Conservation (phyloP, 2,113 vertebrate species). For the Pterophyllum scalare region DNA sequence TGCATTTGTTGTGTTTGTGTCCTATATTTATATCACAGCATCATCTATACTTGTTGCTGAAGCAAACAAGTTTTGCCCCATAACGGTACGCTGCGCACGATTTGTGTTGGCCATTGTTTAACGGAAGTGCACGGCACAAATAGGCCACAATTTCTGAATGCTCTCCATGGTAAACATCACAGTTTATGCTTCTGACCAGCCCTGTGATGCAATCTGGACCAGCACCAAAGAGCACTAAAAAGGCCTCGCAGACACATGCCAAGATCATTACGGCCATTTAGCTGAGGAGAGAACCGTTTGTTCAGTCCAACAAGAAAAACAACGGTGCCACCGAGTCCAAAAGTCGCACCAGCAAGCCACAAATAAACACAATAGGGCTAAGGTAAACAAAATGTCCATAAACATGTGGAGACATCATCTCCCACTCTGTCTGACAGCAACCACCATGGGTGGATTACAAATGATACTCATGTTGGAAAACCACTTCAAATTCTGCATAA, state of each 20-base stretch:
- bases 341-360: slow-evolving; percentile 63
- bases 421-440: slow-evolving; percentile 49
- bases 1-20: background rate
- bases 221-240: slow-evolving; percentile 76
- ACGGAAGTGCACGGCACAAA: slow-evolving; percentile 22
- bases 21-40: background rate
- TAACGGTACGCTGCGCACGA: background rate
- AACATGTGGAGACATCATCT: slow-evolving; percentile 59
- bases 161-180: slow-evolving; percentile 70
- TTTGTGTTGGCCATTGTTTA: slow-evolving; percentile 16
- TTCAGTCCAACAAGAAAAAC: slow-evolving; percentile 74
- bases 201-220: slow-evolving; percentile 82
- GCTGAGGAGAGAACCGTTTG: slow-evolving; percentile 76
- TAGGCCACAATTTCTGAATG: slow-evolving; percentile 52
- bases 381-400: slow-evolving; percentile 56
- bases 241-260: slow-evolving; percentile 72
- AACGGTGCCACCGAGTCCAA: slow-evolving; percentile 67
- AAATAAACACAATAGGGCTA: slow-evolving; percentile 62
- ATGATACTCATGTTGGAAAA: slow-evolving; percentile 33
- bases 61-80: background rate
- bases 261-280: slow-evolving; percentile 76
- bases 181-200: slow-evolving; percentile 65
- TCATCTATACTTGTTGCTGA: background rate
- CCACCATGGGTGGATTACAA: slow-evolving; percentile 18
- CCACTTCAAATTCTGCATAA: slow-evolving; percentile 19